Evolutionary conservation across 2,797 vertebrate species (phyloP), one percentile per base, ranked within the genome.

Genomic region (Carcharodon carcharias): DNA sequence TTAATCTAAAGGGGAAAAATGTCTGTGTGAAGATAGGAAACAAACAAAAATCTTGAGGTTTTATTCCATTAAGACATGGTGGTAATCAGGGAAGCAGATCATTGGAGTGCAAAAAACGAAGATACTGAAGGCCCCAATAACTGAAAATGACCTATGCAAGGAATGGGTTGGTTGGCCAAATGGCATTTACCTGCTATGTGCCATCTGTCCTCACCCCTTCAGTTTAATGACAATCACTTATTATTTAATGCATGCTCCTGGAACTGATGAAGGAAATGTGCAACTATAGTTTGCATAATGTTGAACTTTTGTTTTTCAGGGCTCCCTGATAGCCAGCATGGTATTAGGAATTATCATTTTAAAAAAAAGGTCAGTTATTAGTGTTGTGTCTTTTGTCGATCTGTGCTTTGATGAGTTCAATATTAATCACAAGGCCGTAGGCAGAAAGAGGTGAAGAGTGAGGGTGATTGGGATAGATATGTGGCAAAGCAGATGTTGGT

Each of bases 251-350:
- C 69, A 54, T 96, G 56, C 40, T 14, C 0, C 45, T 85, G 21
- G 54, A 50, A n/a, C 12, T 40, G n/a, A 87, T 40, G 40, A 23
- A 26, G 65, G 7, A 69, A 87, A 56, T 50, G n/a, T 80, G 0
- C 28, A 87, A 65, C 45, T 40, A 12, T 21, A 88, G 16, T 71
- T 95, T 77, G 73, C 2, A 0, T 96, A 16, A 96, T 5, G 80
- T 1, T 54, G 1, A 96, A 1, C 96, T 61, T 87, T 73, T 96
- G 96, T 80, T 96, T 89, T 96, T 1, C 97, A 99, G 99, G 99
- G 99, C 7, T 99, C 99, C 23, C 98, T 99, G 65, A 99, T 99
- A 96, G 99, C 99, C 54, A 99, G 98, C 97, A 99, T 99, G 99
- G 98, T 99, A 95, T 97, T 99, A 12, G 99, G 99, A 35, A 98